phyloP scores from a whole-genome alignment of 2,113 vertebrate species.

The Callaeas wilsoni region DNA sequence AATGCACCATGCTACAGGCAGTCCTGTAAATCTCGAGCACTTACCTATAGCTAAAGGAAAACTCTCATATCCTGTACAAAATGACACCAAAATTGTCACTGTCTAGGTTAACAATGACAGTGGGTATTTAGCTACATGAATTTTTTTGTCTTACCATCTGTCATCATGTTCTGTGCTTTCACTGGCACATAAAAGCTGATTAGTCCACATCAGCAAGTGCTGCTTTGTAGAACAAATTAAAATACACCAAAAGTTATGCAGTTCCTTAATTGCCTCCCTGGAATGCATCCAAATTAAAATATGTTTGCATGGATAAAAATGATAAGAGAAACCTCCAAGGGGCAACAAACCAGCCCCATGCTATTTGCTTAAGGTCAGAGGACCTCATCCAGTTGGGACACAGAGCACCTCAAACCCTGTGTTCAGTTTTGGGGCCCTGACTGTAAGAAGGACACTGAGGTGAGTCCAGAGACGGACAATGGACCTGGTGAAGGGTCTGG shows the following conservation, averaged over 20 bases:
- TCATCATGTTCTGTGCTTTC: conserved; percentile 26
- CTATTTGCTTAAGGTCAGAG: neutral
- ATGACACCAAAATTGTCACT: conserved; percentile 18
- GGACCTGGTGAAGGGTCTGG: neutral
- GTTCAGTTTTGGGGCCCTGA: neutral
- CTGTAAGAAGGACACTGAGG: neutral
- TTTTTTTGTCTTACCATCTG: conserved; percentile 56
- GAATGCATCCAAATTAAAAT: conserved; percentile 27
- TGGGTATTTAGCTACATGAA: neutral
- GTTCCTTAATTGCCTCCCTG: conserved; percentile 13
- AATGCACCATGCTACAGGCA: neutral
- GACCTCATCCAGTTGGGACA: neutral
- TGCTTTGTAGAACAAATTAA: conserved; percentile 45
- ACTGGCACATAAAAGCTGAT: conserved; percentile 39
- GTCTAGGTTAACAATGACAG: conserved; percentile 16
- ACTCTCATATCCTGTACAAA: neutral
- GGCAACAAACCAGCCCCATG: neutral
- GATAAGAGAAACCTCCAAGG: neutral
- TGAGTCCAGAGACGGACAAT: fast-evolving
- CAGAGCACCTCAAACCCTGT: neutral
- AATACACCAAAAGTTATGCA: conserved; percentile 18
- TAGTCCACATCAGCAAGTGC: conserved; percentile 28
- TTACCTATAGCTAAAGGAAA: neutral
- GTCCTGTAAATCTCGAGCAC: neutral
- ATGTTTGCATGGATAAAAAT: neutral